These are phyloP conservation scores for Arizona elegans DNA, from an alignment of 2,113 vertebrate species.

Conservation along the genomic window DNA sequence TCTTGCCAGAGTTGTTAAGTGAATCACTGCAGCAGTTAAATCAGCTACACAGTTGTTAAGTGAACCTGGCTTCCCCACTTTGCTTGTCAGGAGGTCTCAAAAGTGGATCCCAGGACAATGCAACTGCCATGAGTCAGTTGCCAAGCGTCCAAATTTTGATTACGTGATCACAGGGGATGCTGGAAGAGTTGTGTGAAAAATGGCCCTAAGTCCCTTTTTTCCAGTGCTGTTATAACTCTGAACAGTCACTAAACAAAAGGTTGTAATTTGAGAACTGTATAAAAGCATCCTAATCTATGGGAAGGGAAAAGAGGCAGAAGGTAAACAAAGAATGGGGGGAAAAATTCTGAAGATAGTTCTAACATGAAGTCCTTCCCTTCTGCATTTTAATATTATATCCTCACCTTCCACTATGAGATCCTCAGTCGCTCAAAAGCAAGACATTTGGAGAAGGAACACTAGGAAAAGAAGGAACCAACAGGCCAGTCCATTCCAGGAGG, in stretches of 20 bases:
- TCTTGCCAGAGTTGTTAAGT: not conserved
- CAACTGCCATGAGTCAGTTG: not conserved
- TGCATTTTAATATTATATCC: not conserved
- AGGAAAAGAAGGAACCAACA: not conserved
- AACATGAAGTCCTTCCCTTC: not conserved
- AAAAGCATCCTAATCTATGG: not conserved
- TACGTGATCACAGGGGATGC: no score
- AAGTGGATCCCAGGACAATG: not conserved
- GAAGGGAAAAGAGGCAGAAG: not conserved
- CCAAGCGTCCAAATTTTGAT: no score
- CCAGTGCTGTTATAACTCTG: not conserved
- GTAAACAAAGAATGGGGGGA: not conserved
- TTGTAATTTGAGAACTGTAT: not conserved
- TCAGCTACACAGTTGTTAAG: not conserved
- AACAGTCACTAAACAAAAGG: not conserved
- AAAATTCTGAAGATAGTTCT: not conserved
- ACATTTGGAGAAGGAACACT: not conserved
- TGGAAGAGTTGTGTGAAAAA: not conserved
- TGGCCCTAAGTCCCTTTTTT: not conserved
- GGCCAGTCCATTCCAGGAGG: not conserved
- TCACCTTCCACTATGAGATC: not conserved
- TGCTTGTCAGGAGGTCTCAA: not conserved
- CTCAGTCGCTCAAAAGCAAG: not conserved
- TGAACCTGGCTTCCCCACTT: not conserved
- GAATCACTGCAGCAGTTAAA: not conserved